A percentile compares a stretch with the other conserved stretches of the same genome.
Conservation (phyloP, 2,113 vertebrate species). For the Corapipo altera region DNA sequence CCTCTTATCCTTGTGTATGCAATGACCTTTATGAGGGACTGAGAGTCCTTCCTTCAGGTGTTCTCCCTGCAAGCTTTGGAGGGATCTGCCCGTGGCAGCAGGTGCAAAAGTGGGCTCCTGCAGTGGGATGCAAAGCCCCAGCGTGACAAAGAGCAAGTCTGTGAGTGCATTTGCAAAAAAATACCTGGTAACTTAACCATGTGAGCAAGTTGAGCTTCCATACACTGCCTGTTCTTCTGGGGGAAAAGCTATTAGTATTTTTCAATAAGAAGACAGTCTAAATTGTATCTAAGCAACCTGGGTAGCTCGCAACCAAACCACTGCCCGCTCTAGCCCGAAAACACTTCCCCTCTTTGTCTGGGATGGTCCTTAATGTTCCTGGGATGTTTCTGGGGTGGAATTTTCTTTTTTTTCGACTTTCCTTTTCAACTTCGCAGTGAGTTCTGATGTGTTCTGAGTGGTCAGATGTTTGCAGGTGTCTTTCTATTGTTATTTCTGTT, state of each 20-base stretch:
- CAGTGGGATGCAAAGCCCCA: background rate
- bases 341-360: background rate
- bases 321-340: background rate
- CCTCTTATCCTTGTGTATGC: background rate
- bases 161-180: background rate
- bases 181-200: background rate
- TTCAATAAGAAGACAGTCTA: background rate
- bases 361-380: background rate
- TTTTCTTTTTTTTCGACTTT: background rate
- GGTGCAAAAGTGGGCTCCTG: background rate
- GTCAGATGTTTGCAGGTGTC: background rate
- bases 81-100: background rate
- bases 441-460: background rate
- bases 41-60: background rate
- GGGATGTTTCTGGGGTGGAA: background rate
- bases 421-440: background rate
- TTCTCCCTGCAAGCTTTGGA: background rate
- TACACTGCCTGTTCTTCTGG: background rate
- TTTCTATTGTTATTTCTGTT: background rate
- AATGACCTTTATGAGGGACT: background rate
- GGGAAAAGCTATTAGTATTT: background rate
- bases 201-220: rapidly evolving
- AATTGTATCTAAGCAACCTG: background rate
- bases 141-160: background rate
- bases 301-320: background rate